Conservation (phyloP, 1,140 invertebrate species). For the Ips nitidus region DNA sequence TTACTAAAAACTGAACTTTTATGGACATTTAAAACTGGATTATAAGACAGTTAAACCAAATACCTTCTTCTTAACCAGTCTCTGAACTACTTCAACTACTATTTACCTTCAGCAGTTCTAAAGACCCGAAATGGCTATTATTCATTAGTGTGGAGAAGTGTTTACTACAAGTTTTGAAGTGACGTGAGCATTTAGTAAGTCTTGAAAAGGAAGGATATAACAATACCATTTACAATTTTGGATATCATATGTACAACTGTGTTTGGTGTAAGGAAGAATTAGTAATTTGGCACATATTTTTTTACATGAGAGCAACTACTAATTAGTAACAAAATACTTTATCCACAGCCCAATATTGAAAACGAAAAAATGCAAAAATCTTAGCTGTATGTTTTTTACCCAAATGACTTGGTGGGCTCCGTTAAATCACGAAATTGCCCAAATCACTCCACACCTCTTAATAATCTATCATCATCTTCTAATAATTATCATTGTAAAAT, state of each 20-base stretch:
- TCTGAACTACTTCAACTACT: too few species aligned
- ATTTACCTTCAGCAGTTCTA: too few species aligned
- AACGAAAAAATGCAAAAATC: constrained; percentile 40
- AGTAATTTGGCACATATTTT: constrained; percentile 46
- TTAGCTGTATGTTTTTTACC: constrained; percentile 18
- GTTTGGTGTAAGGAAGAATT: constrained; percentile 25
- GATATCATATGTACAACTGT: not conserved
- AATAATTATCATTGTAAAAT: constrained; percentile 15
- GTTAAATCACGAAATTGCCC: constrained; percentile 44
- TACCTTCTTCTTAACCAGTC: too few species aligned
- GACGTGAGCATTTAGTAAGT: constrained; percentile 46
- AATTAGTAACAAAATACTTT: constrained; percentile 40
- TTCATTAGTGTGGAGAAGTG: too few species aligned
- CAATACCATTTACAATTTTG: constrained; percentile 15
- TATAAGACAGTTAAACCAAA: too few species aligned
- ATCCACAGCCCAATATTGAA: constrained; percentile 45
- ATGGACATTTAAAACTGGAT: too few species aligned
- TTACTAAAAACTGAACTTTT: too few species aligned
- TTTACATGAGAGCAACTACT: constrained; percentile 38
- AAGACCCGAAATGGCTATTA: too few species aligned
- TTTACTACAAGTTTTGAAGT: constrained; percentile 28
- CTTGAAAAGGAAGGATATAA: constrained; percentile 15
- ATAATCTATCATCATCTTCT: not conserved
- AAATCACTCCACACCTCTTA: constrained; percentile 42
- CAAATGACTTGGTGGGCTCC: constrained; percentile 10